Evolutionary conservation across 64 coral and sea anemone species (phyloP), one percentile per base, ranked within the genome.

Genomic region (Montipora capricornis): DNA sequence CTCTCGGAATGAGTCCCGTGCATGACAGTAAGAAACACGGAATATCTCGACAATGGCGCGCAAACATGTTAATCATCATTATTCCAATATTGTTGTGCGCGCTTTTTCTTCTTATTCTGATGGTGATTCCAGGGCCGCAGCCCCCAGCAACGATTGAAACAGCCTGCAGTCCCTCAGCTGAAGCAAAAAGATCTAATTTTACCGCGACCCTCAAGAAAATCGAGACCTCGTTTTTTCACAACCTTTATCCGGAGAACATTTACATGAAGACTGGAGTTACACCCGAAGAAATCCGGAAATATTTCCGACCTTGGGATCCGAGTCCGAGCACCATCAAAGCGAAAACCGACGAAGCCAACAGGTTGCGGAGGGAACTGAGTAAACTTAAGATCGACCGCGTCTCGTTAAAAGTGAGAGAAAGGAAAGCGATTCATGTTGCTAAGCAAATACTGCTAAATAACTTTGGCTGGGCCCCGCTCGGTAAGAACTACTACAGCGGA

Each of bases 371-470:
- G 14, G 93, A 95, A 73, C 16, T 95, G 2, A 67, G 71, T 11
- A 19, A 29, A 2, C 49, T 79, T n/a, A 95, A 95, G 15, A 90
- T 89, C 46, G 71, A 75, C 47, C 75, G 69, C 16, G 57, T 52
- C 5, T 17, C 52, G 0, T 48, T 95, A 26, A 95, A 17, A 60
- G 20, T 84, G 22, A 84, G 93, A 79, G 93, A 95, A 70, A 77
- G 88, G 22, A 90, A 81, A 71, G 88, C 88, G 12, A 52, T 95
- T 10, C 80, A 84, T 51, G 80, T 90, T 16, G 93, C 88, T 4
- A 90, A 46, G 22, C 74, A 67, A 20, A 71, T 95, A 44, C 67
- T 95, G 47, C 51, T 90, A 15, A 71, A 85, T 57, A 71, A 90
- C 22, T 84, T 68, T 5, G 80, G 47, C 14, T 86, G 82, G 82